Evolutionary conservation across 2,797 vertebrate species (phyloP).

Genomic region (Microctenopoma steveboyesi): DNA sequence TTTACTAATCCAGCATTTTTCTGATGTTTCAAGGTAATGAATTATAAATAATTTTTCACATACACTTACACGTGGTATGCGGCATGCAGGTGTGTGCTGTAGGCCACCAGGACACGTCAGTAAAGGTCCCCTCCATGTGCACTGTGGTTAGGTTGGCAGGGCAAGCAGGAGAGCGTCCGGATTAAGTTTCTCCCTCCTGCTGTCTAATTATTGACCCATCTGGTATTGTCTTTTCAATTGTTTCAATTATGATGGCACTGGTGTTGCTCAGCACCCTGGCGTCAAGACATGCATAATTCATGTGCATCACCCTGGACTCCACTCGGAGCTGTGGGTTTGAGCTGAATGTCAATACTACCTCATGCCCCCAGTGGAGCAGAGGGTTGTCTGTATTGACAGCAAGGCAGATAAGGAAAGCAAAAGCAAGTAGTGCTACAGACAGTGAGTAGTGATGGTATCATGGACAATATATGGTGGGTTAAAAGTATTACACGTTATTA

Average conservation of each 20-base stretch:
- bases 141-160: conserved; percentile 61
- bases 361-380: conserved; percentile 70
- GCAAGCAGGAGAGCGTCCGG: conserved; percentile 74
- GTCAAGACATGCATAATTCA: conserved; percentile 86
- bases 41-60: not conserved
- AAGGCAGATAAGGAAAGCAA: conserved; percentile 69
- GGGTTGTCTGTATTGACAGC: conserved; percentile 81
- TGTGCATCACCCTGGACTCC: conserved; percentile 81
- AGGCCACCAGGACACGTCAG: conserved; percentile 54
- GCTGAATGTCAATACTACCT: conserved; percentile 86
- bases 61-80: conserved; percentile 25
- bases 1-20: conserved; percentile 35
- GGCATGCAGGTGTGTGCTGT: conserved; percentile 48
- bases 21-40: conserved; percentile 11
- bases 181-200: conserved; percentile 81
- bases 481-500: conserved; percentile 38
- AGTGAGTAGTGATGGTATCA: conserved; percentile 68
- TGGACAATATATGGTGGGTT: conserved; percentile 41
- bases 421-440: conserved; percentile 73
- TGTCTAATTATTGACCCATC: conserved; percentile 87
- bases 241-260: conserved; percentile 88
- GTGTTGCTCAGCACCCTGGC: conserved; percentile 83
- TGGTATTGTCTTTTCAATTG: conserved; percentile 88
- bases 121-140: conserved; percentile 72
- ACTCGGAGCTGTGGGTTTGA: conserved; percentile 81